Conservation (phyloP, 2,797 vertebrate genomes). For the Gallirallus australis region DNA sequence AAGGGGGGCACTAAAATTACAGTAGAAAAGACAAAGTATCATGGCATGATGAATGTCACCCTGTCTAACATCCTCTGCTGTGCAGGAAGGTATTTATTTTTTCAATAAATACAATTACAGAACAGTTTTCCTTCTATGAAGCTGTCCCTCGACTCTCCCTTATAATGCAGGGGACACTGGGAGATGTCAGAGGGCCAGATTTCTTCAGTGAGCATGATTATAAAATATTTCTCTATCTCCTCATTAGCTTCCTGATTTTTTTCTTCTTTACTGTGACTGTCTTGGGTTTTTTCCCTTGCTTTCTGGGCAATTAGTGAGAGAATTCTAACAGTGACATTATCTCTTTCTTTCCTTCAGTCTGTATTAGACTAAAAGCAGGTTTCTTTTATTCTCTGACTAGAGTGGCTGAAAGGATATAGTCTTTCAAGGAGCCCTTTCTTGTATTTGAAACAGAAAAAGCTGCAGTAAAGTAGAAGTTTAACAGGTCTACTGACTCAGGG, state of each 20-base stretch:
- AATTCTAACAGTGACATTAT: constrained; percentile 33
- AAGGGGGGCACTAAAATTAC: constrained; percentile 25
- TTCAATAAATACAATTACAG: constrained; percentile 57
- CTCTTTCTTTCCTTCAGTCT: constrained; percentile 16
- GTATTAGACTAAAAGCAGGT: constrained; percentile 21
- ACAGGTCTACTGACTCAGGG: not conserved
- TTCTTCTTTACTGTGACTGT: not conserved
- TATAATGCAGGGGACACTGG: not conserved
- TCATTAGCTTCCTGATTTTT: constrained; percentile 27
- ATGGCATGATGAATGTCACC: not conserved
- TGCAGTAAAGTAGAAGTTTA: not conserved
- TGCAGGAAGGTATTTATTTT: constrained; percentile 53
- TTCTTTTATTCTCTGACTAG: constrained; percentile 24
- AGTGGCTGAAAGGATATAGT: not conserved
- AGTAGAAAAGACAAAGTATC: constrained; percentile 35
- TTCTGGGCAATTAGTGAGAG: constrained; percentile 59
- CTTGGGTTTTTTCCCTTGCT: not conserved
- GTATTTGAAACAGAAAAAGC: not conserved
- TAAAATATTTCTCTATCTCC: constrained; percentile 34
- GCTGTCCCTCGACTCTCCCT: constrained; percentile 16
- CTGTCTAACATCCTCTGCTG: constrained; percentile 28
- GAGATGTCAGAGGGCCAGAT: constrained; percentile 25
- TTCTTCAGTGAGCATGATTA: constrained; percentile 5
- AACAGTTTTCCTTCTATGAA: constrained; percentile 18
- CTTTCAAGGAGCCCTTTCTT: not conserved